phyloP scores from a whole-genome alignment of 2,888 invertebrate genomes.

The Pteria penguin region DNA sequence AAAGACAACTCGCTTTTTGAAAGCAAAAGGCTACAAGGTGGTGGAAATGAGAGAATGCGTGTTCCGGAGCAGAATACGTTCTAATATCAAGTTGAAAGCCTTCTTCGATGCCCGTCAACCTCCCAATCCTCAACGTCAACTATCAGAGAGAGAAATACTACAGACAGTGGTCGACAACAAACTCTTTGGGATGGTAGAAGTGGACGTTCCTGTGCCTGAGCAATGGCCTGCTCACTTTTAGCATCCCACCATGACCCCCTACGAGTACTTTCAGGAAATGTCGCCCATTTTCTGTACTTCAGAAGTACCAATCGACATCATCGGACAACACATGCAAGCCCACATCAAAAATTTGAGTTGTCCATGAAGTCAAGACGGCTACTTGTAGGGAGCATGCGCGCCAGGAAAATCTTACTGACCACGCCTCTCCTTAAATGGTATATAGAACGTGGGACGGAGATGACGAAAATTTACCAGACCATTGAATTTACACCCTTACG shows the following conservation, averaged over 20 bases:
- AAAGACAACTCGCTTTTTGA: background rate
- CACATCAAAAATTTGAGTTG: no score
- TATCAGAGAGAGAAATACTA: conserved; percentile 23
- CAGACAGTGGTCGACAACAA: conserved; percentile 24
- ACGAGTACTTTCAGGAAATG: no score
- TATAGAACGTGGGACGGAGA: conserved; percentile 36
- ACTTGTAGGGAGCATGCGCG: conserved; percentile 45
- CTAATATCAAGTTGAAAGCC: background rate
- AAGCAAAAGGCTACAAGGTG: conserved; percentile 2
- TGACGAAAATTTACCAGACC: no score
- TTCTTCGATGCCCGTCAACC: background rate
- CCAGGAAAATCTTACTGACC: conserved; percentile 1
- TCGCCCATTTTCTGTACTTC: no score
- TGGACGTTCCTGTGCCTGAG: conserved; percentile 40
- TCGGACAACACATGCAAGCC: no score
- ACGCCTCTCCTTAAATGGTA: conserved; percentile 46
- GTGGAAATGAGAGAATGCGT: conserved; percentile 12
- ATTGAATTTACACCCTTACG: conserved; percentile 37
- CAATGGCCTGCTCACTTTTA: conserved; percentile 24
- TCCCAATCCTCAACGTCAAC: conserved; percentile 14
- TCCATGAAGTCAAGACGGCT: conserved; percentile 33
- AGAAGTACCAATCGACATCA: no score
- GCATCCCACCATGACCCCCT: no score
- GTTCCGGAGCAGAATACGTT: background rate
- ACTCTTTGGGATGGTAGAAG: conserved; percentile 42